Percentiles rank a stretch among this genome's conserved stretches.
phyloP scores from a whole-genome alignment of 1,140 invertebrate species.

The Matsumurasca onukii region DNA sequence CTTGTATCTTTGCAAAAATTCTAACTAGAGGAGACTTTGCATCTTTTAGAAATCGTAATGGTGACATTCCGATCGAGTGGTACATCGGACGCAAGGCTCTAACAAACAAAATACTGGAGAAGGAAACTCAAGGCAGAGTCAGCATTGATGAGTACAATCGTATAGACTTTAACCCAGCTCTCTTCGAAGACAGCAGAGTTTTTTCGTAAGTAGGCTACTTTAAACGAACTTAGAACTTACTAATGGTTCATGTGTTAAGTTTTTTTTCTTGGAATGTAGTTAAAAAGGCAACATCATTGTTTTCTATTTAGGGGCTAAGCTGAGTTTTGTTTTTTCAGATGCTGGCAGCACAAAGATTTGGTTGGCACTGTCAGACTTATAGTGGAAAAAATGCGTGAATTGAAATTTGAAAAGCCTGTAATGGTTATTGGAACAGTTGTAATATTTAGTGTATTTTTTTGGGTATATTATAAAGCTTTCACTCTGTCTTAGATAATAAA shows the following conservation, averaged over 20 bases:
- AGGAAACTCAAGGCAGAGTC: conserved; percentile 50
- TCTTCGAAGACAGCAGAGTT: conserved; percentile 53
- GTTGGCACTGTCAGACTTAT: conserved; percentile 58
- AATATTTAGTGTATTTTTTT: conserved; percentile 50
- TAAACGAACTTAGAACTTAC: too few species aligned
- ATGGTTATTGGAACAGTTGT: conserved; percentile 51
- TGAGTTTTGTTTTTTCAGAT: conserved; percentile 58
- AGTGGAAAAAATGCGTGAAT: neutral
- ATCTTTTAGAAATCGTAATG: conserved; percentile 50
- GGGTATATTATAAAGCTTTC: conserved; percentile 52
- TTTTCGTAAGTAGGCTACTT: conserved; percentile 58
- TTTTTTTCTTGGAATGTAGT: too few species aligned
- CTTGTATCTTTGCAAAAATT: too few species aligned
- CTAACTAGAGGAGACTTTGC: neutral
- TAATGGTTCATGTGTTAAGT: too few species aligned
- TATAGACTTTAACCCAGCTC: conserved; percentile 52
- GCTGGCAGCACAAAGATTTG: conserved; percentile 61
- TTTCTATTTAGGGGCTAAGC: too few species aligned
- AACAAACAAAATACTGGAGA: conserved; percentile 46
- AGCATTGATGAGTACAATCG: conserved; percentile 50
- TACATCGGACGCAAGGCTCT: conserved; percentile 50
- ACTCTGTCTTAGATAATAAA: neutral
- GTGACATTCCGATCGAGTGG: conserved; percentile 53
- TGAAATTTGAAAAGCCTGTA: conserved; percentile 49
- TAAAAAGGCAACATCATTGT: too few species aligned